These are phyloP conservation scores for Aricia agestis DNA, from an alignment of 1,140 invertebrate species.

Conservation along the genomic window DNA sequence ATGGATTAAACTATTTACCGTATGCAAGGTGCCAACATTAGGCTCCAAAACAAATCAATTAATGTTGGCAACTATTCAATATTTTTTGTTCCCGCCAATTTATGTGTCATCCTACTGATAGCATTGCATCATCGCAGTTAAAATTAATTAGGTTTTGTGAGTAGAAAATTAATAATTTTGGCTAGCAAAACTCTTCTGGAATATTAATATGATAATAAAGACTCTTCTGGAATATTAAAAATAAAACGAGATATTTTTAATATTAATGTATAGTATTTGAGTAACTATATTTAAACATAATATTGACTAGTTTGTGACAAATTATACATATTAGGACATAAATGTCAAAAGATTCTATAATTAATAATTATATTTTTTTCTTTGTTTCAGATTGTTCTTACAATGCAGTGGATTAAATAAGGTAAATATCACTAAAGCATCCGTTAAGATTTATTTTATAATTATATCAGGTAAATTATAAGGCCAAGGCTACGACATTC, in stretches of 20 bases:
- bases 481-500: no score
- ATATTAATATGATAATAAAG: no score
- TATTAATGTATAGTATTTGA: no score
- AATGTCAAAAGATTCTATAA: background rate
- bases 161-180: background rate
- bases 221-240: no score
- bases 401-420: background rate
- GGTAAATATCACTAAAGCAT: slow-evolving; percentile 6
- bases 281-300: no score
- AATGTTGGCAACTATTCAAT: background rate
- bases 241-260: no score
- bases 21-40: background rate
- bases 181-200: no score
- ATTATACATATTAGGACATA: background rate
- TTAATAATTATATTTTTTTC: background rate
- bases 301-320: no score
- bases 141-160: background rate
- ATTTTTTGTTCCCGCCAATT: background rate
- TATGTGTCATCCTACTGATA: background rate
- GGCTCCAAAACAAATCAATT: background rate
- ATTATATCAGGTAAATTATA: no score
- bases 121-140: background rate
- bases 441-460: no score
- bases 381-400: background rate
- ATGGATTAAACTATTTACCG: background rate